Conservation (phyloP, 2,113 vertebrate species). For the Anthoscopus minutus region DNA sequence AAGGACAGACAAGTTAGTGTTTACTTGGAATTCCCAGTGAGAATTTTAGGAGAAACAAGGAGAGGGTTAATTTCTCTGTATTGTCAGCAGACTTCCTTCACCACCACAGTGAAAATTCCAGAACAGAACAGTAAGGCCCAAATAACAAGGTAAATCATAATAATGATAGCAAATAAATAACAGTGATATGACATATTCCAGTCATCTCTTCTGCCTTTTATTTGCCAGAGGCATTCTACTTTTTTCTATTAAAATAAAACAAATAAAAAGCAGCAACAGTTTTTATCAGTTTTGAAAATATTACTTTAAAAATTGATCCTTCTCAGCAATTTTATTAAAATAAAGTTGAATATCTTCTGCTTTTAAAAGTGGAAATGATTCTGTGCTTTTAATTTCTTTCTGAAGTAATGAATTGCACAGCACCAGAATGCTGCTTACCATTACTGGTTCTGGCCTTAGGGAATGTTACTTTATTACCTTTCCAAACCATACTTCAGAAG, state of each 20-base stretch:
- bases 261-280: neutral
- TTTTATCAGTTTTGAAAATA: constrained; percentile 5
- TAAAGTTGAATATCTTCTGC: constrained; percentile 21
- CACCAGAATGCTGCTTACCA: constrained; percentile 65
- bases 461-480: constrained; percentile 80
- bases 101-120: neutral
- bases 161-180: constrained; percentile 27
- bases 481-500: constrained; percentile 75
- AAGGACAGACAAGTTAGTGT: neutral
- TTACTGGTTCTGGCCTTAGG: constrained; percentile 72
- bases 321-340: constrained; percentile 43
- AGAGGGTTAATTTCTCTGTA: neutral
- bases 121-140: neutral
- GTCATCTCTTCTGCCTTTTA: neutral
- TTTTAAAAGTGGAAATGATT: constrained; percentile 36
- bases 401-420: constrained; percentile 58
- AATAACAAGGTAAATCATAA: constrained; percentile 23
- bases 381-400: constrained; percentile 65
- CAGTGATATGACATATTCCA: neutral
- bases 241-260: constrained; percentile 20
- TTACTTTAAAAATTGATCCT: neutral
- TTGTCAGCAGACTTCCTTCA: neutral
- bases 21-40: neutral
- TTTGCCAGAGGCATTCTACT: neutral
- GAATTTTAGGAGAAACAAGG: neutral